Percentiles rank a stretch among this genome's conserved stretches.
These are phyloP conservation scores for Pygmarrhopalites habei DNA, from an alignment of 1,140 invertebrate species.

Conservation along the genomic window DNA sequence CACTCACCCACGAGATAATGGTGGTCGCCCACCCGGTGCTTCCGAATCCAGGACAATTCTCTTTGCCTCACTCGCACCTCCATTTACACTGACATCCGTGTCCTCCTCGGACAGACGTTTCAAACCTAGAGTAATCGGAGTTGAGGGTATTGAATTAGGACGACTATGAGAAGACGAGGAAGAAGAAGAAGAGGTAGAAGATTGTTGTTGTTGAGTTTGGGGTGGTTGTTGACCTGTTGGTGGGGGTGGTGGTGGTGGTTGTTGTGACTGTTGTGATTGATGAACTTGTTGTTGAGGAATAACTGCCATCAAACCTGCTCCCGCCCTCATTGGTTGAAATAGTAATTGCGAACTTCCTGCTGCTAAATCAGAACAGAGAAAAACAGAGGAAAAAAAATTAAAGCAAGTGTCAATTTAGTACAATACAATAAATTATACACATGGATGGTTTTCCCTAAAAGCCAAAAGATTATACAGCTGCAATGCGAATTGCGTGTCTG, in stretches of 20 bases:
- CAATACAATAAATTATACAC: too few relatives aligned
- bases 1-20: slow-evolving; percentile 75
- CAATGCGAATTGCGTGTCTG: too few relatives aligned
- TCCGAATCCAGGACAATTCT: too few relatives aligned
- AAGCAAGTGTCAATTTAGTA: too few relatives aligned
- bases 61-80: too few relatives aligned
- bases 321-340: slow-evolving; percentile 36
- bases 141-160: slow-evolving; percentile 36
- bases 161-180: slow-evolving; percentile 35
- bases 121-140: too few relatives aligned
- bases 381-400: too few relatives aligned
- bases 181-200: too few relatives aligned
- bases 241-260: slow-evolving; percentile 31
- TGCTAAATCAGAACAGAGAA: slow-evolving; percentile 4
- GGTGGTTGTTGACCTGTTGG: slow-evolving; percentile 34
- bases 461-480: too few relatives aligned
- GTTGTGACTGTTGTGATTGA: slow-evolving; percentile 34
- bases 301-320: slow-evolving; percentile 38
- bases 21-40: too few relatives aligned
- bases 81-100: slow-evolving; percentile 68
- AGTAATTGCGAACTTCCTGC: slow-evolving; percentile 35
- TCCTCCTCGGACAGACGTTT: slow-evolving; percentile 52
- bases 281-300: slow-evolving; percentile 36
- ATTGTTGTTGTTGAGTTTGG: slow-evolving; percentile 25
- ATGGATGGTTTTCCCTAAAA: too few relatives aligned